Conservation (phyloP, 2,113 vertebrate genomes). For the Pantherophis guttatus region DNA sequence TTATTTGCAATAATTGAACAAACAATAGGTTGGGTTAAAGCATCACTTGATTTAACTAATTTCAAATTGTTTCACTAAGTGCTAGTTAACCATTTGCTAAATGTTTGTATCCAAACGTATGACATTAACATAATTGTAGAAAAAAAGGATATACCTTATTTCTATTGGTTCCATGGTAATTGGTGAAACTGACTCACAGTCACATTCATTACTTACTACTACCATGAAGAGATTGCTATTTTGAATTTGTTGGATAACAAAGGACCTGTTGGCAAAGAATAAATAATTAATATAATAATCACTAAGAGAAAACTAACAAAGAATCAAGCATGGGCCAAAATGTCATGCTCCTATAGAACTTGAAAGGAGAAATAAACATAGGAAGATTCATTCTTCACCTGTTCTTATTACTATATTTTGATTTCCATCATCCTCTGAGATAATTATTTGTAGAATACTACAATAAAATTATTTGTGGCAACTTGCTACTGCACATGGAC, state of each 20-base stretch:
- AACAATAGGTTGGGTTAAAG: not conserved
- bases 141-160: constrained; percentile 97
- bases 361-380: not conserved
- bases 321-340: not conserved
- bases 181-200: constrained; percentile 83
- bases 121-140: not conserved
- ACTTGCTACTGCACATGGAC: not conserved
- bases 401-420: not conserved
- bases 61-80: not conserved
- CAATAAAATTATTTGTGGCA: not conserved
- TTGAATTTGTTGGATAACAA: constrained; percentile 98
- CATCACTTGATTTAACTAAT: not conserved
- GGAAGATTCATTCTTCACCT: too few species aligned
- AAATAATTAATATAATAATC: constrained; percentile 17
- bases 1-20: not conserved
- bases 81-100: not conserved
- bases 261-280: constrained; percentile 79
- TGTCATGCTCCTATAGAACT: not conserved
- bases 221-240: constrained; percentile 99
- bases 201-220: constrained; percentile 93
- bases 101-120: not conserved
- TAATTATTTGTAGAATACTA: not conserved
- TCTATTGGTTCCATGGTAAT: constrained; percentile 97
- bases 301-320: not conserved
- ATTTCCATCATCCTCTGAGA: not conserved